Base-by-base conservation (phyloP, 2,888 invertebrate species). In the Mongoloraphidia duomilia region DNA sequence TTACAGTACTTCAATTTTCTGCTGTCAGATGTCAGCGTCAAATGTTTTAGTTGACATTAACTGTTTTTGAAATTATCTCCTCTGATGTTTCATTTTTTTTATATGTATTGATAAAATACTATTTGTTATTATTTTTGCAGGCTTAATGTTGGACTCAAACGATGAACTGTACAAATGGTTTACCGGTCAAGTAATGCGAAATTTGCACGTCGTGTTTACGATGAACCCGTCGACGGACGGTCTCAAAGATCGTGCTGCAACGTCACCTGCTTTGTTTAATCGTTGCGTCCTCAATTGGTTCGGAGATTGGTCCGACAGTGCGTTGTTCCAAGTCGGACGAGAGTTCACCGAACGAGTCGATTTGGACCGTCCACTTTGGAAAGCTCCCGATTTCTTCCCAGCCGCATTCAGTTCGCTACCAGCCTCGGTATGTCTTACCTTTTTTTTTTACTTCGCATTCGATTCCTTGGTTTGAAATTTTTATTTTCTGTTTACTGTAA, bases 161-260 rank as follows among this genome's bases (percentile, higher is more conserved):
- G 98, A 99, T 66, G 98, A 99, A 67, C 71, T 98, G 9, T 99
- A 98, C 71, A 98, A 98, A 73, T 98, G 98, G 97, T 98, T 98
- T 68, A 98, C 98, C 0, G 91, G 92, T 33, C 89, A 96, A 79
- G 96, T 98, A 37, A 98, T 98, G 93, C 84, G 89, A 54, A 99
- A 99, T 68, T 75, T 99, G 44, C 98, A 99, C 70, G 98, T 99
- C 9, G 98, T 99, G 41, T 99, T 99, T 71, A 99, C 98, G 1
- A 99, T 99, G 98, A 99, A 99, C 72, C 98, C 98, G 9, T 95
- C 94, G 1, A 91, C 95, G 0, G 96, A 98, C 63, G 98, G 97
- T 0, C 75, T 99, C 41, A 96, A 98, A 68, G 97, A 97, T 70
- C 80, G 97, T 54, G 98, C 98, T 1, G 93, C 98, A 9, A 99